Evolutionary conservation across 2,888 invertebrate genomes (phyloP).

Genomic region (Drosophila falleni): DNA sequence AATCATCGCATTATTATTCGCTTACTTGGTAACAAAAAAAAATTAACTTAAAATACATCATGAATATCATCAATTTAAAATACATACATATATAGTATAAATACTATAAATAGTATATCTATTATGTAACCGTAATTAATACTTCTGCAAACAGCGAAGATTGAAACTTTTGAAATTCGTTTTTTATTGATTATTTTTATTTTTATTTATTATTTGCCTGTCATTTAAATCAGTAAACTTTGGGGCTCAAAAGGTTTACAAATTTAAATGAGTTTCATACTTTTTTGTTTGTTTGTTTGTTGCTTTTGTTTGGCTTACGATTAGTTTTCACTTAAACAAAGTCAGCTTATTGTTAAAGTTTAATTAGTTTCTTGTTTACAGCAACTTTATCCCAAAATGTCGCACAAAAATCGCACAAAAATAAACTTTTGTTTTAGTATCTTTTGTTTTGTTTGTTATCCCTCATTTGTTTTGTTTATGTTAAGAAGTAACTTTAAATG

Average conservation of each 20-base stretch:
- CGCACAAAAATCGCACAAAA: conserved; percentile 38
- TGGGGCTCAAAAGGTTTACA: conserved; percentile 85
- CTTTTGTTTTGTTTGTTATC: not conserved
- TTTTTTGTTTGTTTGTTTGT: conserved; percentile 12
- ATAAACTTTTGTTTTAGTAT: conserved; percentile 12
- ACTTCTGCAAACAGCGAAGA: conserved; percentile 24
- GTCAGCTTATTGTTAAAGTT: conserved; percentile 39
- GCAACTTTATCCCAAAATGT: conserved; percentile 34
- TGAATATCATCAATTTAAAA: conserved; percentile 40
- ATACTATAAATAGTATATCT: conserved; percentile 6
- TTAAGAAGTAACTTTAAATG: conserved; percentile 8
- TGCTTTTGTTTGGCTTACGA: conserved; percentile 19
- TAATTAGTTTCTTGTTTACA: conserved; percentile 37
- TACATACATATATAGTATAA: not conserved
- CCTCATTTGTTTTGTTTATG: not conserved
- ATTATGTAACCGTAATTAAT: conserved; percentile 14
- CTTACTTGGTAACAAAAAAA: conserved; percentile 24
- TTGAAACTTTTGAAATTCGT: conserved; percentile 51
- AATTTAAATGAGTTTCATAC: conserved; percentile 80
- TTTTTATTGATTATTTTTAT: conserved; percentile 38
- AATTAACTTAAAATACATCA: conserved; percentile 11
- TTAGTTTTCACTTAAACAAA: conserved; percentile 35
- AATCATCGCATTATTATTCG: conserved; percentile 38
- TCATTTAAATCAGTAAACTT: conserved; percentile 84
- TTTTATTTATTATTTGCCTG: conserved; percentile 49